phyloP scores from a whole-genome alignment of 2,797 vertebrate genomes.

The Rousettus madagascariensis region DNA sequence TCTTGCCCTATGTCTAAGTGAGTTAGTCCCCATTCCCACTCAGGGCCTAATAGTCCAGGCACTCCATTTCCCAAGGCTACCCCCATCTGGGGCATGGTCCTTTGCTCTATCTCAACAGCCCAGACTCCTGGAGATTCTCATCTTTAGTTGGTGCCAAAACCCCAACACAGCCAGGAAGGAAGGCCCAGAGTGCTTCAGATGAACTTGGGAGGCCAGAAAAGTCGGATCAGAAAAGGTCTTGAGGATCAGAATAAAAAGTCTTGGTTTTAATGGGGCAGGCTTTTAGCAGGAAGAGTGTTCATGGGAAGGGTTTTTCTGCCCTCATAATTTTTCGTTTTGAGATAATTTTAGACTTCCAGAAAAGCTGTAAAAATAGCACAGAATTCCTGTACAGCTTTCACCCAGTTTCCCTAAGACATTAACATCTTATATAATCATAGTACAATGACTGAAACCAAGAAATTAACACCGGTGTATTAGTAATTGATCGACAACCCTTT shows the following conservation, averaged over 20 bases:
- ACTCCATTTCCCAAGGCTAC: neutral
- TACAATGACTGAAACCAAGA: neutral
- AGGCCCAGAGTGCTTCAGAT: neutral
- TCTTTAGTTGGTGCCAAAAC: neutral
- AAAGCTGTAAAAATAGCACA: conserved; percentile 46
- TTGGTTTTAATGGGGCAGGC: neutral
- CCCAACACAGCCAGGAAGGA: neutral
- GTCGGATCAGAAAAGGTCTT: neutral
- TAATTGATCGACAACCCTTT: neutral
- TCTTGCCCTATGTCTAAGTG: neutral
- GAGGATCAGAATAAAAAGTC: neutral
- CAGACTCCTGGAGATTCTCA: neutral
- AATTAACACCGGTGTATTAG: neutral
- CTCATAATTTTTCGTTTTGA: conserved; percentile 32
- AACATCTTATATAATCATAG: neutral
- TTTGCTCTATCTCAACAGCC: neutral
- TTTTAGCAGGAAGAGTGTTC: neutral
- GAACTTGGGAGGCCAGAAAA: neutral
- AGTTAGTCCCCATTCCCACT: neutral
- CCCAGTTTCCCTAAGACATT: neutral
- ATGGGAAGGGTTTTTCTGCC: too few relatives aligned
- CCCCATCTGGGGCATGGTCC: neutral
- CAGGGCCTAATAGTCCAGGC: neutral
- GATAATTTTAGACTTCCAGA: conserved; percentile 51
- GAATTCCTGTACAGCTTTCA: neutral